Evolutionary conservation across 2,797 vertebrate species (phyloP).

Genomic region (Labeo calbasu): DNA sequence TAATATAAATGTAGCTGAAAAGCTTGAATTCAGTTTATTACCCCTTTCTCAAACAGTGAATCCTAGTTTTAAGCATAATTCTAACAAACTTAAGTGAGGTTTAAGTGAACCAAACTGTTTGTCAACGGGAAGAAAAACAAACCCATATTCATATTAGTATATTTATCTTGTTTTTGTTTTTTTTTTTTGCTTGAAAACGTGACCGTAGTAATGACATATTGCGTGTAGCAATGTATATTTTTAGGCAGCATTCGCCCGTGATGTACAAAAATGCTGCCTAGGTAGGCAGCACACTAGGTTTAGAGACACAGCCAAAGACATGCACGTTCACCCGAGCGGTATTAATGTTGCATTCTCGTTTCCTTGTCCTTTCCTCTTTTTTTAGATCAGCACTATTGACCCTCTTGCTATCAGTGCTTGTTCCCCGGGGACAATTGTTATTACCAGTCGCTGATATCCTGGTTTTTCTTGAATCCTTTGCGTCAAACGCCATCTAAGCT

Average conservation of each 20-base stretch:
- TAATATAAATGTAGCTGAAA: background rate
- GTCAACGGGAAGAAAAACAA: background rate
- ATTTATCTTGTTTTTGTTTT: background rate
- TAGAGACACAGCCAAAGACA: slow-evolving; percentile 37
- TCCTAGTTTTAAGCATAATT: background rate
- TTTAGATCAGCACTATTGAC: slow-evolving; percentile 32
- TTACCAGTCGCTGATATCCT: slow-evolving; percentile 15
- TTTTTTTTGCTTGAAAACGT: background rate
- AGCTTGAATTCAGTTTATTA: background rate
- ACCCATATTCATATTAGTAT: background rate
- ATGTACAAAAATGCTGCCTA: slow-evolving; percentile 21
- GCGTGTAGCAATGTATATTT: slow-evolving; percentile 13
- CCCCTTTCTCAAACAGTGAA: no score
- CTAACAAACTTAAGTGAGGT: background rate
- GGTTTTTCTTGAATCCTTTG: slow-evolving; percentile 9
- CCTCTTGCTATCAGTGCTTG: background rate
- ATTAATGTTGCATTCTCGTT: slow-evolving; percentile 36
- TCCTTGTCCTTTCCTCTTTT: background rate
- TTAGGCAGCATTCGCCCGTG: background rate
- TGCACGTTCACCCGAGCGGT: slow-evolving; percentile 19
- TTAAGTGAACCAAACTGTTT: background rate
- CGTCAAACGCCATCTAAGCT: slow-evolving; percentile 36
- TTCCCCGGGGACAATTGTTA: slow-evolving; percentile 19
- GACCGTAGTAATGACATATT: background rate
- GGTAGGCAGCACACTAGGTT: background rate